These are phyloP conservation scores for Notoglanidium macrostoma DNA, from an alignment of 2,797 vertebrate genomes.

Conservation along the genomic window DNA sequence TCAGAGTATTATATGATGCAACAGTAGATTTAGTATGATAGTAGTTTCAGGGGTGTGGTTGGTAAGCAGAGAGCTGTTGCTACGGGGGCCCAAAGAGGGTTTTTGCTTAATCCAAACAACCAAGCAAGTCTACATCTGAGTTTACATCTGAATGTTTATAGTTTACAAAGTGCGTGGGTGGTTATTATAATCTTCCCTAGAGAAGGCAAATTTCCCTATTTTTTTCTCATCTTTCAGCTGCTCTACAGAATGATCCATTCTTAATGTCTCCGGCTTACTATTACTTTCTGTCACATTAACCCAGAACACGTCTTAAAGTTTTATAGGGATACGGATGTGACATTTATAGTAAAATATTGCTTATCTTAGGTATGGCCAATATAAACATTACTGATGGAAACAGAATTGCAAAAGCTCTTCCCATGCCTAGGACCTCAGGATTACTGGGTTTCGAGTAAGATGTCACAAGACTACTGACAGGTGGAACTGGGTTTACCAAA, in stretches of 20 bases:
- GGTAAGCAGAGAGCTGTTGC: not conserved
- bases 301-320: not conserved
- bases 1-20: not conserved
- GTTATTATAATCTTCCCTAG: constrained; percentile 14
- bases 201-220: constrained; percentile 1
- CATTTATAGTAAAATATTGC: not conserved
- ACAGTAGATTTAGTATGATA: not conserved
- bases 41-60: not conserved
- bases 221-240: not conserved
- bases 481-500: not conserved
- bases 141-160: constrained; percentile 27
- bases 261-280: not conserved
- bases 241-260: not conserved
- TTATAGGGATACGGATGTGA: not conserved
- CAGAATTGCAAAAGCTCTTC: not conserved
- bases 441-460: too few relatives aligned
- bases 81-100: not conserved
- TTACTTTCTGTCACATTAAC: not conserved
- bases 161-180: constrained; percentile 11
- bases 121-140: not conserved
- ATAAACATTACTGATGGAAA: not conserved
- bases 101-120: not conserved
- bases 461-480: not conserved
- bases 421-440: not conserved
- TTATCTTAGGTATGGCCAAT: not conserved